Evolutionary conservation across 2,888 invertebrate genomes (phyloP).

Genomic region (Xiphydria camelus): DNA sequence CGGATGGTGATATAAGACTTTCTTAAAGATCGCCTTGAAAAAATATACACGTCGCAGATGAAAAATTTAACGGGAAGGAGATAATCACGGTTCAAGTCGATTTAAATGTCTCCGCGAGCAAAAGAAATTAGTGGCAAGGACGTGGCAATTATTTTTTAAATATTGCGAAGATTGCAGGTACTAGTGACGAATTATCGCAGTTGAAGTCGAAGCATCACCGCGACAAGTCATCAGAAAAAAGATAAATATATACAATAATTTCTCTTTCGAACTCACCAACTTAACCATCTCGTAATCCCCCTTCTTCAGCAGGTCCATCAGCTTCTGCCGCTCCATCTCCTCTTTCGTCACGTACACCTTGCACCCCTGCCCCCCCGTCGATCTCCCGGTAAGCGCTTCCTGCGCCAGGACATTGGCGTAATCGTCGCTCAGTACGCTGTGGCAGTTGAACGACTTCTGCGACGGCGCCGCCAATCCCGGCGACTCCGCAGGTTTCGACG

Average conservation of each 20-base stretch:
- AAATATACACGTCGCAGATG: no score
- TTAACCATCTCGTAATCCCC: slow-evolving; percentile 42
- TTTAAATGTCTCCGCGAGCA: no score
- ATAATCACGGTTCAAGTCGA: no score
- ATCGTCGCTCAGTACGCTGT: slow-evolving; percentile 44
- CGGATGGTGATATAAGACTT: no score
- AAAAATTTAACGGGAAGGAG: no score
- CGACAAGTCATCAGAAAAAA: background rate
- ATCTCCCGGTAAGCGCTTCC: no score
- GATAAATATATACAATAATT: background rate
- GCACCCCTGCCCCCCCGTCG: slow-evolving; percentile 26
- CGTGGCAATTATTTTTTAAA: no score
- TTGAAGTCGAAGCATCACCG: no score
- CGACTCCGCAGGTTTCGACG: slow-evolving; percentile 32
- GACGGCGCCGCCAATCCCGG: slow-evolving; percentile 6
- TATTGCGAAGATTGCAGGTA: no score
- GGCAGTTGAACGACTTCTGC: slow-evolving; percentile 37
- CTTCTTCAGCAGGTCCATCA: slow-evolving; percentile 42
- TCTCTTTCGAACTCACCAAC: slow-evolving; percentile 35
- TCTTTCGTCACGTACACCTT: slow-evolving; percentile 46
- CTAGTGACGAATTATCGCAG: no score
- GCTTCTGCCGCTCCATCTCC: slow-evolving; percentile 43
- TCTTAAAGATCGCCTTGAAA: no score
- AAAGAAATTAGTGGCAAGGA: no score
- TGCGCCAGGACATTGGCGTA: slow-evolving; percentile 35